These are phyloP conservation scores for Syrista parreyssii DNA, from an alignment of 2,888 invertebrate genomes.

Conservation along the genomic window DNA sequence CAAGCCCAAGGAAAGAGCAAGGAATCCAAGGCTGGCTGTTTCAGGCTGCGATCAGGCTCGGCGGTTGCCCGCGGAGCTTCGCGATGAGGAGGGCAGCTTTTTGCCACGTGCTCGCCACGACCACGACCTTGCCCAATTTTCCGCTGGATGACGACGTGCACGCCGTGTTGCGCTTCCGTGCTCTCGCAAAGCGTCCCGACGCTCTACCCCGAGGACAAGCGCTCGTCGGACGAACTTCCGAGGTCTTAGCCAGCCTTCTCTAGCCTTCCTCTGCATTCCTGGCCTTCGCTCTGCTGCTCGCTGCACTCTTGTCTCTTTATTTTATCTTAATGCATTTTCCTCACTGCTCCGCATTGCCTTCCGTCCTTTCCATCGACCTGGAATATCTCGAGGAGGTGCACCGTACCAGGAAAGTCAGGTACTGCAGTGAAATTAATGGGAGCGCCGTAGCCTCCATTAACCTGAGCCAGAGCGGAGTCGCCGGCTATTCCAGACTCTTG, in stretches of 20 bases:
- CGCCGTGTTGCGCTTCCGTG: not conserved
- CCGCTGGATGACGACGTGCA: conserved; percentile 18
- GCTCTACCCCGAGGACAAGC: not conserved
- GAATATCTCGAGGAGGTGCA: too few species aligned
- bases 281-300: not conserved
- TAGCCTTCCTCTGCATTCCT: not conserved
- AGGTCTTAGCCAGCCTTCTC: not conserved
- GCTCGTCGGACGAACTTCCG: too few species aligned
- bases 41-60: conserved; percentile 29
- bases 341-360: not conserved
- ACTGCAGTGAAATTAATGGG: not conserved
- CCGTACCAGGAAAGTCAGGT: not conserved
- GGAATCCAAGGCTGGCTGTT: conserved; percentile 48
- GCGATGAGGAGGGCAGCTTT: conserved; percentile 49
- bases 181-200: not conserved
- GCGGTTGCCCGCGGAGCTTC: not conserved
- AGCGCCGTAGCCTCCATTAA: not conserved
- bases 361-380: not conserved
- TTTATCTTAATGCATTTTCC: not conserved
- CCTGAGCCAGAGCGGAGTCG: not conserved
- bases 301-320: too few species aligned
- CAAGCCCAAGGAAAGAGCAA: conserved; percentile 30
- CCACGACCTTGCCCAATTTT: conserved; percentile 37
- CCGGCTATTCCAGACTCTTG: not conserved
- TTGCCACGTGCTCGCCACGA: conserved; percentile 40